phyloP scores from a whole-genome alignment of 2,888 invertebrate species.

The Lepidochitona cinerea region DNA sequence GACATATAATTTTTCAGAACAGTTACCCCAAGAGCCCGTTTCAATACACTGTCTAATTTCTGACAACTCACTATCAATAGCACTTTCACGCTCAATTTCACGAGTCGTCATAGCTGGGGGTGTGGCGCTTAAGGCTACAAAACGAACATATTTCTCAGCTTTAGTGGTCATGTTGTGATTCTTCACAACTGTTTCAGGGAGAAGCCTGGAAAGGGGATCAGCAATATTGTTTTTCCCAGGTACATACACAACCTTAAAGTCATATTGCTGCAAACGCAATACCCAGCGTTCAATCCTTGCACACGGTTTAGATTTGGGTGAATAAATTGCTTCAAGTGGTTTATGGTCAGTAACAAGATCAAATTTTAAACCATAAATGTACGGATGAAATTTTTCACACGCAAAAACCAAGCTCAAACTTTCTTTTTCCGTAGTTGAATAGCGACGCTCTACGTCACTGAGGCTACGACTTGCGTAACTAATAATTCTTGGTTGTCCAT shows the following conservation, averaged over 20 bases:
- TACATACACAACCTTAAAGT: neutral
- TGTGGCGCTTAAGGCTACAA: no score
- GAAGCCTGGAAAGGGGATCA: no score
- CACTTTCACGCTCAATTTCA: no score
- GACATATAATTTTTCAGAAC: no score
- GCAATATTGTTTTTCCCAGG: neutral
- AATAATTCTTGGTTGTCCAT: neutral
- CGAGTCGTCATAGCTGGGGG: no score
- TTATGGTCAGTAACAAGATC: conserved; percentile 16
- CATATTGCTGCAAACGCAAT: conserved; percentile 2
- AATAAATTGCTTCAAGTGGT: conserved; percentile 12
- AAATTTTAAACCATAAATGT: conserved; percentile 17
- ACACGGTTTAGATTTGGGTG: neutral
- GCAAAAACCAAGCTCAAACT: conserved; percentile 15
- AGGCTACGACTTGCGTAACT: neutral
- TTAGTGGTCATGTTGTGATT: no score
- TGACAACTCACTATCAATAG: no score
- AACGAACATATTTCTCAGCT: no score
- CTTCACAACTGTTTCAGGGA: no score
- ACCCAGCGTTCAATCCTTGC: conserved; percentile 6
- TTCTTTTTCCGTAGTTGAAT: neutral
- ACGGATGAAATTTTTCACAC: conserved; percentile 17
- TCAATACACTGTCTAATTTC: no score
- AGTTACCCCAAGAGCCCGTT: no score
- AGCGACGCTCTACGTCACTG: neutral